phyloP scores from a whole-genome alignment of 2,113 vertebrate species.

The Rhinogobius similis region DNA sequence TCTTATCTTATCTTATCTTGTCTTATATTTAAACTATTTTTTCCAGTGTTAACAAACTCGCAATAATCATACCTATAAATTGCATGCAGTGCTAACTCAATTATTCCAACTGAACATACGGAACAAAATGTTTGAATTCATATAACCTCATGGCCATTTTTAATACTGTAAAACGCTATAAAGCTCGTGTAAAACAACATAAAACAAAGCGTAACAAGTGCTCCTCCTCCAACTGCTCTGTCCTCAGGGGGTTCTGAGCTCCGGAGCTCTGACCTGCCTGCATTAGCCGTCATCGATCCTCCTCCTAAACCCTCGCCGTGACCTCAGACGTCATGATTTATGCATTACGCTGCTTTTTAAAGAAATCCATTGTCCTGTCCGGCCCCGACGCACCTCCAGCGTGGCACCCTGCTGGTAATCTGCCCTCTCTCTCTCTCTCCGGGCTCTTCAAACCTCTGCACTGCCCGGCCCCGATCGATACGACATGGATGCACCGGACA shows the following conservation, averaged over 20 bases:
- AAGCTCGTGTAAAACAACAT: too few relatives aligned
- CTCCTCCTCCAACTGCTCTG: constrained; percentile 31
- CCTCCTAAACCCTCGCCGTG: constrained; percentile 68
- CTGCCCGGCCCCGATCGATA: constrained; percentile 66
- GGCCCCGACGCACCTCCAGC: constrained; percentile 62
- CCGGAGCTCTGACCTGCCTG: constrained; percentile 52
- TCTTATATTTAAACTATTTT: too few relatives aligned
- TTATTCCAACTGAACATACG: too few relatives aligned
- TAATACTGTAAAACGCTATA: too few relatives aligned
- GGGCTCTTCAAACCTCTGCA: constrained; percentile 51
- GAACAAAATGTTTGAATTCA: too few relatives aligned
- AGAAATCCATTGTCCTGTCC: constrained; percentile 75
- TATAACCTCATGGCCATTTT: too few relatives aligned
- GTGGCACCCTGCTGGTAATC: constrained; percentile 74
- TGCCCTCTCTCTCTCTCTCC: constrained; percentile 32
- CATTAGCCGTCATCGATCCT: constrained; percentile 57
- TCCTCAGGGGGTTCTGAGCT: constrained; percentile 54
- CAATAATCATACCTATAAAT: too few relatives aligned
- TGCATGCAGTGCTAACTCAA: too few relatives aligned
- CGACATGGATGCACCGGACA: constrained; percentile 52
- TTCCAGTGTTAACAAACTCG: too few relatives aligned
- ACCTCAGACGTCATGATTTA: constrained; percentile 80
- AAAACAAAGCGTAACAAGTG: too few relatives aligned
- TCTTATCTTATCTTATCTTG: too few relatives aligned
- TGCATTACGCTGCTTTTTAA: constrained; percentile 79